Base-by-base conservation (phyloP, 1,140 invertebrate genomes). In the Heliconius congener region DNA sequence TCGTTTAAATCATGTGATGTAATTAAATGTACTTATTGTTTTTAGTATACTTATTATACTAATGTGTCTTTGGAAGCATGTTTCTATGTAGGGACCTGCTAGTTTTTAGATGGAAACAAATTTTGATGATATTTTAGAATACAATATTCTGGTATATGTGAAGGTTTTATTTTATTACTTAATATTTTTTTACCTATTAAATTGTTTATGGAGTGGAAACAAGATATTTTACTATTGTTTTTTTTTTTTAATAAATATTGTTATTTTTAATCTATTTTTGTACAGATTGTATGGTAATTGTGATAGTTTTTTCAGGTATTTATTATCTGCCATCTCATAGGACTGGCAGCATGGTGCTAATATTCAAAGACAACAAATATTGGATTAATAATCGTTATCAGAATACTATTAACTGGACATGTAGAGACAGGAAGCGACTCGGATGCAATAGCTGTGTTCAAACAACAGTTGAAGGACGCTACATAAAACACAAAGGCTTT, bases 351-450 rank as follows among this genome's bases (percentile, higher is more conserved):
- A 93, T 93, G 92, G 93, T 94, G 66, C 84, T 94, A 11, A 94
- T 94, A 79, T 94, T 89, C 83, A 93, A 92, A 83, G 93, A 94
- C 76, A 94, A 94, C 83, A 94, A 94, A 76, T 94, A 93, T 79
- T 94, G 93, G 93, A 93, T 94, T 77, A 94, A 94, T 83, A 94
- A 94, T 52, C 83, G 92, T 9, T 94, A 94, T 72, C 92, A 94
- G 82, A 94, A 93, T 76, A 94, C 93, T 0, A 94, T 94, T n/a
- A 94, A 94, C 42, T 94, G 93, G 93, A 94, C 93, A 0, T 94
- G 93, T 82, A 87, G 91, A 60, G 93, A 94, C 55, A 78, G 92
- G 3, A 94, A 94, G 74, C 82, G 91, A 5, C 81, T 93, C 2
- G 92, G 92, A 2, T 94, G 93, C 85, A 91, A 87, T 80, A 93